phyloP scores from a whole-genome alignment of 2,113 vertebrate species.

The Apaloderma vittatum region DNA sequence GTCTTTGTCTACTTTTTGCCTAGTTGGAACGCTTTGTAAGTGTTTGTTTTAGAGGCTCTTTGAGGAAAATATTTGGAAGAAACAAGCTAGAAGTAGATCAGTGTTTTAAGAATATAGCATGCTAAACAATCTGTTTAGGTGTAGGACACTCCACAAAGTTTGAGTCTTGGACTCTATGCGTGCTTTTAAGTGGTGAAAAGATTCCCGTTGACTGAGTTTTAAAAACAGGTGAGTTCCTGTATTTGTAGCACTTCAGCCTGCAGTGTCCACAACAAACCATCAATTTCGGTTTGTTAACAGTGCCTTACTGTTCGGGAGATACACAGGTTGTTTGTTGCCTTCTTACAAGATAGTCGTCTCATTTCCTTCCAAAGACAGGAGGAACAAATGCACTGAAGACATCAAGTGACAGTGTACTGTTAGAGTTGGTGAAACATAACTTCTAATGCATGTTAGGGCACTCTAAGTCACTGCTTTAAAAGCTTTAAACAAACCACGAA shows the following conservation, averaged over 20 bases:
- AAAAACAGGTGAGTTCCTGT: background rate
- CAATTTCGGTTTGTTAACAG: background rate
- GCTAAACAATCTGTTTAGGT: background rate
- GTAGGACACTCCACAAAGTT: background rate
- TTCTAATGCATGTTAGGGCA: fast-evolving
- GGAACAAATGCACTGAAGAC: background rate
- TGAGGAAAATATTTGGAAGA: background rate
- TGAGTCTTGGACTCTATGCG: background rate
- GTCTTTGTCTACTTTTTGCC: background rate
- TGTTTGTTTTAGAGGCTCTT: background rate
- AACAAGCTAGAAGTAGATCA: background rate
- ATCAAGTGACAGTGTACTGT: background rate
- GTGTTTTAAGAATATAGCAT: fast-evolving
- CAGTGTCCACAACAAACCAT: background rate
- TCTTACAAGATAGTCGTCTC: background rate
- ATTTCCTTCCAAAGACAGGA: background rate
- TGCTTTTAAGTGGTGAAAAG: background rate
- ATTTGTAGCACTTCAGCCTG: background rate
- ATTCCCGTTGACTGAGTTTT: background rate
- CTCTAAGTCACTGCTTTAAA: background rate
- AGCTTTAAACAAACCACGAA: no score
- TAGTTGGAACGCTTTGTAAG: background rate
- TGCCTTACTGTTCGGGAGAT: background rate
- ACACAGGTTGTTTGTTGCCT: background rate
- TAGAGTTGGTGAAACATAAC: background rate